A percentile compares a stretch with the other conserved stretches of the same genome.
These are phyloP conservation scores for Pelagia noctiluca DNA, from an alignment of 30 jellyfish, hydroid and myxozoan species.

Conservation along the genomic window DNA sequence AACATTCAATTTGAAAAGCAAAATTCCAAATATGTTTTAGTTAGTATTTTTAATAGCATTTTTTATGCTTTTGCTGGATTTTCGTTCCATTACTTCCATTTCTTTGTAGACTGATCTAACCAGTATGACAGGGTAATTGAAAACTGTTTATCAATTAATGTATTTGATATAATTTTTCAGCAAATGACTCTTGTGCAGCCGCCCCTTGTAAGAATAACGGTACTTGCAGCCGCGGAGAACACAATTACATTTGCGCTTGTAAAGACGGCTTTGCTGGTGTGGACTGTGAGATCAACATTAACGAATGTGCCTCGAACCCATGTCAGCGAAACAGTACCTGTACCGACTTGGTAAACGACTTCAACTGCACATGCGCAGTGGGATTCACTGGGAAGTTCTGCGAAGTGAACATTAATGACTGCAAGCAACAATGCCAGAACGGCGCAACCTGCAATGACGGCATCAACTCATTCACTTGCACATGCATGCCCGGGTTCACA, in stretches of 20 bases:
- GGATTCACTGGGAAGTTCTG: conserved; percentile 76
- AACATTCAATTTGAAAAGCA: too few relatives aligned
- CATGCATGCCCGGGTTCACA: conserved; percentile 81
- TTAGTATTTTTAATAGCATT: too few relatives aligned
- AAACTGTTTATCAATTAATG: not conserved
- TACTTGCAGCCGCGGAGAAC: conserved; percentile 78
- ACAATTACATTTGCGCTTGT: conserved; percentile 79
- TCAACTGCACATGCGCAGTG: conserved; percentile 60
- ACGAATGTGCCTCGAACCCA: conserved; percentile 86
- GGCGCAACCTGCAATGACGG: conserved; percentile 85
- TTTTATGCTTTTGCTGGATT: too few relatives aligned
- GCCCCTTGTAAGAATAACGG: conserved; percentile 91
- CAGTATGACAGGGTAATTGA: too few relatives aligned
- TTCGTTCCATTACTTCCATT: too few relatives aligned
- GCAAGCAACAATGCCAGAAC: conserved; percentile 79
- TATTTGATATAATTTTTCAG: conserved; percentile 1
- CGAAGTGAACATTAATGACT: conserved; percentile 75
- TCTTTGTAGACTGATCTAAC: too few relatives aligned
- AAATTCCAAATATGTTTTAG: too few relatives aligned
- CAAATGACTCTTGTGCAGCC: conserved; percentile 77
- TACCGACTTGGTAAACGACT: conserved; percentile 63
- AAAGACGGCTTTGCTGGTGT: conserved; percentile 87
- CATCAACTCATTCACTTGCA: conserved; percentile 74
- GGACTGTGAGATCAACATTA: conserved; percentile 80
- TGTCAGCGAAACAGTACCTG: conserved; percentile 73